Evolutionary conservation across 2,888 invertebrate species (phyloP).

Genomic region (Elysia crispata): DNA sequence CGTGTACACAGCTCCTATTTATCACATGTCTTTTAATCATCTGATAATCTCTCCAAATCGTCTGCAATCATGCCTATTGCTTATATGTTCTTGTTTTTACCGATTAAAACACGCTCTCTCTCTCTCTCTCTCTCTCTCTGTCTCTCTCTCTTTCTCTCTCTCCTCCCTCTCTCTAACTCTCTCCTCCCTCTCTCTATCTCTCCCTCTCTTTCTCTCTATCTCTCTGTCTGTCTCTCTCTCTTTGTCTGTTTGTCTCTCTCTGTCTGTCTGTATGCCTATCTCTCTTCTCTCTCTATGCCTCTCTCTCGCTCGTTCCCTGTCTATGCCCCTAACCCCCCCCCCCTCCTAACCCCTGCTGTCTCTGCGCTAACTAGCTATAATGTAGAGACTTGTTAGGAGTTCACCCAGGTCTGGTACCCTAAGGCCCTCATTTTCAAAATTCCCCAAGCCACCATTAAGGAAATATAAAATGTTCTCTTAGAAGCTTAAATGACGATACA

Average conservation of each 20-base stretch:
- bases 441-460: too few species aligned
- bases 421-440: too few species aligned
- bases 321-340: background rate
- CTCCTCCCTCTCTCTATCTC: background rate
- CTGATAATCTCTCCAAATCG: too few species aligned
- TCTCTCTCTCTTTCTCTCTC: conserved; percentile 19
- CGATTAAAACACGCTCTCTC: conserved; percentile 19
- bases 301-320: conserved; percentile 18
- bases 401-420: too few species aligned
- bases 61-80: too few species aligned
- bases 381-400: too few species aligned
- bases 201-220: conserved; percentile 20
- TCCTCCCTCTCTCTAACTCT: conserved; percentile 19
- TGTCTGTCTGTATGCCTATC: conserved; percentile 16
- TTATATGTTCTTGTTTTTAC: too few species aligned
- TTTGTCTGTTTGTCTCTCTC: conserved; percentile 22
- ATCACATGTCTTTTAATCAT: too few species aligned
- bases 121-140: conserved; percentile 24
- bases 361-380: too few species aligned
- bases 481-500: too few species aligned
- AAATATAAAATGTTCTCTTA: too few species aligned
- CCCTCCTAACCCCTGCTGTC: background rate
- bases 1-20: too few species aligned
- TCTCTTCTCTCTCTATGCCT: background rate
- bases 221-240: conserved; percentile 17